Evolutionary conservation across 2,113 vertebrate genomes (phyloP).

Genomic region (Gopherus evgoodei): DNA sequence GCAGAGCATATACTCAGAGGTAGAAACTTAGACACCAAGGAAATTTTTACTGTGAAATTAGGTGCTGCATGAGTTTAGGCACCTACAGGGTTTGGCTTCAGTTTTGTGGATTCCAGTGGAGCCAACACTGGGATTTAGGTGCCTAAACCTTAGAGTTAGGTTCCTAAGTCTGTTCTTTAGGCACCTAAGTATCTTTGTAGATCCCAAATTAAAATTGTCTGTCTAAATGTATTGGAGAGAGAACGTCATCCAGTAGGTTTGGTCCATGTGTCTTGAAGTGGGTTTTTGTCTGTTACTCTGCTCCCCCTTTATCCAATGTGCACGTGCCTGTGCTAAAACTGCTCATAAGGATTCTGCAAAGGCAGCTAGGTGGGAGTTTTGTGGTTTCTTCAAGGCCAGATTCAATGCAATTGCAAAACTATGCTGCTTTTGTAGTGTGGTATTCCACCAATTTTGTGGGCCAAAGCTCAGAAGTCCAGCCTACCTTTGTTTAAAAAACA

Average conservation of each 20-base stretch:
- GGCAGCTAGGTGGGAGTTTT: not conserved
- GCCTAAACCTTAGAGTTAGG: not conserved
- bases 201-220: not conserved
- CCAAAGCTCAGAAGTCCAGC: not conserved
- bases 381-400: not conserved
- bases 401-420: not conserved
- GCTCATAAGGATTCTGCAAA: not conserved
- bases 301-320: not conserved
- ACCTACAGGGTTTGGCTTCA: not conserved
- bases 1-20: not conserved
- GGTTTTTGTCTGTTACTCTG: slow-evolving; percentile 3
- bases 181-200: not conserved
- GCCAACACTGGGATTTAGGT: not conserved
- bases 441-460: not conserved
- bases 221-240: not conserved
- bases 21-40: not conserved
- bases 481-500: not conserved
- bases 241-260: not conserved
- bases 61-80: not conserved
- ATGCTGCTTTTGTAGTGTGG: not conserved
- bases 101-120: not conserved
- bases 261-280: not conserved
- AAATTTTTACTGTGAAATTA: not conserved
- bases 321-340: not conserved
- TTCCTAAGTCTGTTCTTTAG: not conserved